Conservation (phyloP, 2,888 invertebrate species). For the Hanleya hanleyi region DNA sequence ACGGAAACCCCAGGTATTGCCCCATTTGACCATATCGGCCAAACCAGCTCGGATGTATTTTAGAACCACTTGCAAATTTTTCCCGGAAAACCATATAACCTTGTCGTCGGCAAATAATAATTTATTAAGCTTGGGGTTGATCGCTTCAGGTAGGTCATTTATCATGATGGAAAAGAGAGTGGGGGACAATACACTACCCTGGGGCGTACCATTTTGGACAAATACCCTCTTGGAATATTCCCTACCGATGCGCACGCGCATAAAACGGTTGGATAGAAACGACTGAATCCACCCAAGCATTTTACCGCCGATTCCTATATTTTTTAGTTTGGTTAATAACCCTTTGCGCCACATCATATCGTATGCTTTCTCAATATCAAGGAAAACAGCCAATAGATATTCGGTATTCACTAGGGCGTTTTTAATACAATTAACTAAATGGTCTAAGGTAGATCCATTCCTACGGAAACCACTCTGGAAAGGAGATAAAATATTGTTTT, state of each 20-base stretch:
- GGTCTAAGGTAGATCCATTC: background rate
- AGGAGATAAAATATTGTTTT: background rate
- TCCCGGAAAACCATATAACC: background rate
- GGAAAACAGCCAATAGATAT: background rate
- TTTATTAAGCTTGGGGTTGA: background rate
- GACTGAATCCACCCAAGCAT: background rate
- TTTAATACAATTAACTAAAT: background rate
- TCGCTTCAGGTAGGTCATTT: background rate
- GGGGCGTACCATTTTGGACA: background rate
- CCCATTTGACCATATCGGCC: background rate
- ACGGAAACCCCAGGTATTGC: background rate
- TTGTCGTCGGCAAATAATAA: background rate
- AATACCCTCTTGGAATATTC: background rate
- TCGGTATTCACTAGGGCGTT: background rate
- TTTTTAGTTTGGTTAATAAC: background rate
- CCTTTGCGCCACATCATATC: background rate
- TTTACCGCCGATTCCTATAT: background rate
- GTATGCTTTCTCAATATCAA: slow-evolving; percentile 1
- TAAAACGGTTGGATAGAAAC: background rate
- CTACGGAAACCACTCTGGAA: background rate
- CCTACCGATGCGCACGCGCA: background rate
- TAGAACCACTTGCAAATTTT: background rate
- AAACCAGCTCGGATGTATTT: background rate
- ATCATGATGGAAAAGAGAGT: background rate
- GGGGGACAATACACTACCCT: background rate